phyloP scores from a whole-genome alignment of 2,113 vertebrate genomes.

The Elephantulus edwardii region DNA sequence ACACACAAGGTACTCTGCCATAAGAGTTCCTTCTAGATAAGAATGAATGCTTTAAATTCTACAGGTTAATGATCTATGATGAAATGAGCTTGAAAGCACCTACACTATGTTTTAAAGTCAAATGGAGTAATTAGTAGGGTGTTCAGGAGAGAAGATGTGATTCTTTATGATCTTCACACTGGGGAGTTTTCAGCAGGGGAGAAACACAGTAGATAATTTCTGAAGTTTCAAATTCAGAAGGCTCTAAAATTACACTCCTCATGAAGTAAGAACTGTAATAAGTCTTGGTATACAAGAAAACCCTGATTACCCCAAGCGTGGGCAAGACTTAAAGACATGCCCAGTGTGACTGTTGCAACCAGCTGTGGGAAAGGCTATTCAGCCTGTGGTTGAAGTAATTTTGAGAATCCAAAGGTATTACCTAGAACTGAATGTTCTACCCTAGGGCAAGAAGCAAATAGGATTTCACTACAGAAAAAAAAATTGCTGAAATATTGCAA shows the following conservation, averaged over 20 bases:
- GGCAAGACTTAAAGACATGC: neutral
- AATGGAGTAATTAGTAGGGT: neutral
- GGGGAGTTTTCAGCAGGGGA: neutral
- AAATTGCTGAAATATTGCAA: neutral
- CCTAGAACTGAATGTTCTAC: neutral
- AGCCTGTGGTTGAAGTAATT: neutral
- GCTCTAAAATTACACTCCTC: neutral
- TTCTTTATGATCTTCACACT: neutral
- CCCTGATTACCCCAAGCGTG: neutral
- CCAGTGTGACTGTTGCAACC: neutral
- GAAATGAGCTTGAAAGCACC: neutral
- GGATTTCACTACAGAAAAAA: neutral
- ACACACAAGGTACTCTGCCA: no score
- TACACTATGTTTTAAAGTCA: neutral
- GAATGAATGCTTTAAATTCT: neutral
- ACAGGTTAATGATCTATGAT: neutral
- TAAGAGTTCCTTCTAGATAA: neutral
- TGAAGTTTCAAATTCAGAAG: neutral
- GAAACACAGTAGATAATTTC: neutral
- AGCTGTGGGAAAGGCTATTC: neutral
- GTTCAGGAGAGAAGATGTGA: neutral
- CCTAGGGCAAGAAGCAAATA: neutral
- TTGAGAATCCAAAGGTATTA: neutral
- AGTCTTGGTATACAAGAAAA: constrained; percentile 6
- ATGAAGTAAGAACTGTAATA: neutral